A percentile compares a stretch with the other conserved stretches of the same genome.
phyloP scores from a whole-genome alignment of 2,888 invertebrate genomes.

The Sphaerophoria rueppellii region DNA sequence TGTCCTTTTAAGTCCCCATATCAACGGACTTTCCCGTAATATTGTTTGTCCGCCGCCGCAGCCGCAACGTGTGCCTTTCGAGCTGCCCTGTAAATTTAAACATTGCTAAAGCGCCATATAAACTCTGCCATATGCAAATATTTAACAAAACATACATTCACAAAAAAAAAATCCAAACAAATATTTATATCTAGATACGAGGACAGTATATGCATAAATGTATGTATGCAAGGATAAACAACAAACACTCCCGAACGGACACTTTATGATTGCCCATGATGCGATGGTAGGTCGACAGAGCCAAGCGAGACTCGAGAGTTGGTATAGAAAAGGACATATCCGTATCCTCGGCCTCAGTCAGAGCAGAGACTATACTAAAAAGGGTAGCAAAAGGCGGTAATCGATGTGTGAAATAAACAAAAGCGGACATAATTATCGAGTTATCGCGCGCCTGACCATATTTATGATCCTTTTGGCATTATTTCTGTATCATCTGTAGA shows the following conservation, averaged over 20 bases:
- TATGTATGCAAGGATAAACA: constrained; percentile 54
- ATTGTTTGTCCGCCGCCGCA: constrained; percentile 1
- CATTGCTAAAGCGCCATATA: constrained; percentile 44
- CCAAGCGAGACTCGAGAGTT: neutral
- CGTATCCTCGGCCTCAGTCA: constrained; percentile 4
- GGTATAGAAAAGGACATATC: constrained; percentile 19
- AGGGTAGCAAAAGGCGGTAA: constrained; percentile 79
- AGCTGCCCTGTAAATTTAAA: constrained; percentile 58
- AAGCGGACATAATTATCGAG: constrained; percentile 83
- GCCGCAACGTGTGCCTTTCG: constrained; percentile 36
- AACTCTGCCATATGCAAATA: constrained; percentile 64
- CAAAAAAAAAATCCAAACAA: neutral
- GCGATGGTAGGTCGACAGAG: neutral
- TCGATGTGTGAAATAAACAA: constrained; percentile 82
- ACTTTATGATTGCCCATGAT: constrained; percentile 31
- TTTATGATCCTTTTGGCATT: constrained; percentile 76
- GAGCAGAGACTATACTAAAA: neutral
- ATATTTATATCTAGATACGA: constrained; percentile 21
- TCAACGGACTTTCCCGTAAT: constrained; percentile 47
- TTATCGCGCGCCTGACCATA: constrained; percentile 80
- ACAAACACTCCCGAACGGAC: constrained; percentile 15
- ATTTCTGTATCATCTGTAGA: constrained; percentile 73
- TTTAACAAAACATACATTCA: constrained; percentile 19
- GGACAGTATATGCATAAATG: constrained; percentile 9
- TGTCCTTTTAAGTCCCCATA: constrained; percentile 5